Percentiles rank a stretch among this genome's conserved stretches.
Conservation (phyloP, 2,797 vertebrate species). For the Tauraco hartlaubi region DNA sequence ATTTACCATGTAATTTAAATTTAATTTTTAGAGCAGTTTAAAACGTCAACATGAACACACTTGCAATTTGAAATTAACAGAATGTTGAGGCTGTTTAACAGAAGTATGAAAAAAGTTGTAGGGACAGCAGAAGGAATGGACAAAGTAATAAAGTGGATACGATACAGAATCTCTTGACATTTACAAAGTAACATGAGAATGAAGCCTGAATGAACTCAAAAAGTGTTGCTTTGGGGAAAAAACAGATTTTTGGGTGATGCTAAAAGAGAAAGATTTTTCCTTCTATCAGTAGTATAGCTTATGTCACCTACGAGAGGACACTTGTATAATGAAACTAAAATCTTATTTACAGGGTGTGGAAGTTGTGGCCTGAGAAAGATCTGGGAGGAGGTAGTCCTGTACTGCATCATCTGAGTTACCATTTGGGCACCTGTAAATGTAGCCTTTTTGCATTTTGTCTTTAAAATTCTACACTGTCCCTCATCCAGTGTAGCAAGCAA, state of each 20-base stretch:
- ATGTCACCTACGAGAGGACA: neutral
- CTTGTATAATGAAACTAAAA: neutral
- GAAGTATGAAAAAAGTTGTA: neutral
- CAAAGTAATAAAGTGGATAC: neutral
- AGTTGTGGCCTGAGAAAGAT: neutral
- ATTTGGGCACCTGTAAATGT: neutral
- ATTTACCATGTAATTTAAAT: neutral
- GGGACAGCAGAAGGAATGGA: neutral
- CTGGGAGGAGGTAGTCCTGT: neutral
- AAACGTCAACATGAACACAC: neutral
- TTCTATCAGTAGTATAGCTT: neutral
- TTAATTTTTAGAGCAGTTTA: neutral
- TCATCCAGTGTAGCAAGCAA: neutral
- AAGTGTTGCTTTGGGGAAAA: neutral
- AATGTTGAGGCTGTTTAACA: neutral
- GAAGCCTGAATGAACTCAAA: neutral
- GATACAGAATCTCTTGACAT: neutral
- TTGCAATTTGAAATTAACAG: neutral
- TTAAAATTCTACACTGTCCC: neutral
- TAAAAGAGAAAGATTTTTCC: neutral
- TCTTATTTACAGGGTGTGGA: neutral
- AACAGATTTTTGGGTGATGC: neutral
- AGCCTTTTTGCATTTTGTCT: neutral
- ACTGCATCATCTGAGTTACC: neutral
- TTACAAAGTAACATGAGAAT: neutral